Evolutionary conservation across 2,888 invertebrate species (phyloP).

Genomic region (Clostera curtula): DNA sequence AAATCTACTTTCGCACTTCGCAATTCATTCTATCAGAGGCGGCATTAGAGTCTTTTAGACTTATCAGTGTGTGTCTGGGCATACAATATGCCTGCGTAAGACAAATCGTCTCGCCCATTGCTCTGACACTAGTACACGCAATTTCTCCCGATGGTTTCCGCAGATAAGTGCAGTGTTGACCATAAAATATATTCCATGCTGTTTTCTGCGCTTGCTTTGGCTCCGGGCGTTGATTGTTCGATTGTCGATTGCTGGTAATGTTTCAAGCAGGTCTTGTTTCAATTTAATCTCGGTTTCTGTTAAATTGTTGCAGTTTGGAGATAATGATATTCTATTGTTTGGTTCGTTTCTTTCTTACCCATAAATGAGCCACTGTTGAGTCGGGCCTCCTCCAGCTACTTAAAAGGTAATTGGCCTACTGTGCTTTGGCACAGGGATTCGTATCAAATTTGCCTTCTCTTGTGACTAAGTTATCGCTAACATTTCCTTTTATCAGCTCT

Average conservation of each 20-base stretch:
- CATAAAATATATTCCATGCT: constrained; percentile 24
- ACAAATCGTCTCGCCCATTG: constrained; percentile 42
- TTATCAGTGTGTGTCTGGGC: constrained; percentile 23
- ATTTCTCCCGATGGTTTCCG: constrained; percentile 43
- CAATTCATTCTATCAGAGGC: constrained; percentile 18
- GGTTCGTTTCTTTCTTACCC: too few species aligned
- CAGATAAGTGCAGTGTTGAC: constrained; percentile 32
- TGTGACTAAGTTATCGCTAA: too few species aligned
- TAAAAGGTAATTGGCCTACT: too few species aligned
- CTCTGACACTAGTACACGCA: constrained; percentile 36
- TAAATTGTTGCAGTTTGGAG: background rate
- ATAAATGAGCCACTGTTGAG: too few species aligned
- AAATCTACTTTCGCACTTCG: constrained; percentile 12
- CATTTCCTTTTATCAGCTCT: too few species aligned
- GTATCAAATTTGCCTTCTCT: too few species aligned
- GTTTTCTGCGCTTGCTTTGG: constrained; percentile 25
- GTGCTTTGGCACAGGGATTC: too few species aligned
- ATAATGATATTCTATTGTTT: background rate
- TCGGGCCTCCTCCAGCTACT: too few species aligned
- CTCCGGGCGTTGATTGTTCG: constrained; percentile 20
- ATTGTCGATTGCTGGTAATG: constrained; percentile 1
- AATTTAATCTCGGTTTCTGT: background rate
- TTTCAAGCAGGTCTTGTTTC: background rate
- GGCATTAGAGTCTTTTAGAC: constrained; percentile 14
- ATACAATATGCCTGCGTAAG: constrained; percentile 35